Base-by-base conservation (phyloP, 2,113 vertebrate genomes). In the Ariopsis seemanni region DNA sequence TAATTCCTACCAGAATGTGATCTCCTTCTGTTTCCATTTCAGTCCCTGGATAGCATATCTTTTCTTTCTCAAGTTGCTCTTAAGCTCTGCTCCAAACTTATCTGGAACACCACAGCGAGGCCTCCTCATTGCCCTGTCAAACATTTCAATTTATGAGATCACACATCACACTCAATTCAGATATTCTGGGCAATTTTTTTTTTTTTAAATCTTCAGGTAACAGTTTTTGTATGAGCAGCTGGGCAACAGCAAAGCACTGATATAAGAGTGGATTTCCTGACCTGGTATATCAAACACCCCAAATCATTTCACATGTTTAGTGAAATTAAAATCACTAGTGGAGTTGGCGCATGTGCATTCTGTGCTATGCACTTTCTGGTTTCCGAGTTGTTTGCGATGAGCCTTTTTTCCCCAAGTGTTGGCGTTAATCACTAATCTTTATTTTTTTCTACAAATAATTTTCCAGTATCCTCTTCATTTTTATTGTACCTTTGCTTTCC, bases 31-130 rank as follows among this genome's bases (percentile, higher is more conserved):
- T 1, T 95, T 90, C 97, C 97, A 98, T 91, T 97, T 98, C 86
- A 97, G 94, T 86, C 96, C 96, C 89, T 98, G 96, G 91, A 96
- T 96, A 82, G 97, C 97, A 0, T 96, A 98, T 52, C 97, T 95
- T 89, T 97, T 97, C 90, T 94, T 96, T 90, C 97, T 95, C 84
- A 98, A 95, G 89, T 97, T 97, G 92, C 94, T 97, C 92, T 98
- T 97, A 87, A 98, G 94, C 91, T 97, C 97, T 0, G 97, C 92
- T 48, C 97, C 97, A 84, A 98, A 97, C 91, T 97, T 97, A 91
- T 98, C 97, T 1, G 97, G 97, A 81, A 98, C 97, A 0, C 97
- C 97, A 77, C 97, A 98, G 77, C 97, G 96, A 7, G 97, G 96
- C 4, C 92, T 93, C 62, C 86, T 92, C 97, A 98, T 98, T 85